Percentiles rank a stretch among this genome's conserved stretches.
Evolutionary conservation across 2,888 invertebrate species (phyloP).

Genomic region (Rambutsinella grinnellia): DNA sequence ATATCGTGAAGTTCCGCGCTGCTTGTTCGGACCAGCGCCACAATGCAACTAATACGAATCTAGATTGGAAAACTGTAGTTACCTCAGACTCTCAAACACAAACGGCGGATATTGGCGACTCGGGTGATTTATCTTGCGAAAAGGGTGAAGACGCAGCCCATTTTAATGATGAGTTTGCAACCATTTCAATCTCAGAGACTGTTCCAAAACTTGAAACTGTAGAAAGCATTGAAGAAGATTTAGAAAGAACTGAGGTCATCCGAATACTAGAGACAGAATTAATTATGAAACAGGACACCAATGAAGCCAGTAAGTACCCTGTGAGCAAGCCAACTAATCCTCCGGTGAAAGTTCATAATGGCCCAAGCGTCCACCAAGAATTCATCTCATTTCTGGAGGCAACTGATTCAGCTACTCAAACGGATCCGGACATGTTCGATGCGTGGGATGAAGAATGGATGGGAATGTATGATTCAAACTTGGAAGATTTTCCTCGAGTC

Average conservation of each 20-base stretch:
- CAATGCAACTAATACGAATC: constrained; percentile 47
- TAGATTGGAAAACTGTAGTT: constrained; percentile 44
- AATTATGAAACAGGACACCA: neutral
- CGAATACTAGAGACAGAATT: neutral
- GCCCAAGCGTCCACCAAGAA: constrained; percentile 17
- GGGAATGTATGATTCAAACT: too few relatives aligned
- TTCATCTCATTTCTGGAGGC: constrained; percentile 48
- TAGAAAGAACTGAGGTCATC: neutral
- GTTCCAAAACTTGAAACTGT: neutral
- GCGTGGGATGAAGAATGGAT: too few relatives aligned
- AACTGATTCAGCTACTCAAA: constrained; percentile 41
- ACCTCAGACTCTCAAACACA: constrained; percentile 48
- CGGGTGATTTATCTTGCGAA: neutral
- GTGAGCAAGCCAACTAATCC: neutral
- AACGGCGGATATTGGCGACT: constrained; percentile 1
- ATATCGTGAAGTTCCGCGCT: constrained; percentile 47
- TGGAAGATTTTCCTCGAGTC: constrained; percentile 8
- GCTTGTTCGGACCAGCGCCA: constrained; percentile 42
- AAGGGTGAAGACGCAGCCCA: neutral
- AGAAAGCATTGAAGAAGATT: neutral
- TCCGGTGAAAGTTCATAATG: constrained; percentile 10
- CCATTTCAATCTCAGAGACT: constrained; percentile 36
- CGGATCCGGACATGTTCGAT: constrained; percentile 47
- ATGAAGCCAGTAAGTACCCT: neutral
- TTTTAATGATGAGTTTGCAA: constrained; percentile 42